Evolutionary conservation across 2,888 invertebrate genomes (phyloP).

Genomic region (Scaptomyza polygonia): DNA sequence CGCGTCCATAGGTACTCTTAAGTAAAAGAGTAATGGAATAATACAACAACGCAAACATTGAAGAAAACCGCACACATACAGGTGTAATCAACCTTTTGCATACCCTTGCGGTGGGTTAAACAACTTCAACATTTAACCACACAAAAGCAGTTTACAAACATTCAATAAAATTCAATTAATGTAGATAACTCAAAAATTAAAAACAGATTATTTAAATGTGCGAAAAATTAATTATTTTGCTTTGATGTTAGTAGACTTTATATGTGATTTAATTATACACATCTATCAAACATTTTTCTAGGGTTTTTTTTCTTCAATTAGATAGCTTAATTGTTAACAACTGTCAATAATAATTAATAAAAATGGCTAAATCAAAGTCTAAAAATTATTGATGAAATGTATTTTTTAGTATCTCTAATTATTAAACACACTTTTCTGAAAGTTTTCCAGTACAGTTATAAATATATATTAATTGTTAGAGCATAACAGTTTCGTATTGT

Average conservation of each 20-base stretch:
- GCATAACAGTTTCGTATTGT: constrained; percentile 12
- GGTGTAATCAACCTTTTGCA: constrained; percentile 60
- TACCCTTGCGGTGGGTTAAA: constrained; percentile 31
- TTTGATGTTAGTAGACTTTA: not conserved
- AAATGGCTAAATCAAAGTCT: too few relatives aligned
- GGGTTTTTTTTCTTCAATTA: too few relatives aligned
- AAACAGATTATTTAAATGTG: not conserved
- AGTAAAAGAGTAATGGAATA: constrained; percentile 52
- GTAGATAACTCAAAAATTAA: not conserved
- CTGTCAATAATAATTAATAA: too few relatives aligned
- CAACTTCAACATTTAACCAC: constrained; percentile 19
- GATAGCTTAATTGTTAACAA: not conserved
- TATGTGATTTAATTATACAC: not conserved
- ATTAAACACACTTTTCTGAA: too few relatives aligned
- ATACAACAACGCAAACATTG: constrained; percentile 8
- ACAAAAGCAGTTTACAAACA: constrained; percentile 15
- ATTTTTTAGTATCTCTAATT: too few relatives aligned
- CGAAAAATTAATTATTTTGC: not conserved
- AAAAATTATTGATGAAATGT: too few relatives aligned
- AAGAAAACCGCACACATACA: constrained; percentile 40
- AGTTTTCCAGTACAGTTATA: not conserved
- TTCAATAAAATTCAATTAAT: constrained; percentile 4
- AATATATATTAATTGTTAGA: not conserved
- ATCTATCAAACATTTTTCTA: not conserved
- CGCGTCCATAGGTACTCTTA: too few relatives aligned